These are phyloP conservation scores for Arctocebus calabarensis DNA, from an alignment of 2,797 vertebrate genomes.

Conservation along the genomic window DNA sequence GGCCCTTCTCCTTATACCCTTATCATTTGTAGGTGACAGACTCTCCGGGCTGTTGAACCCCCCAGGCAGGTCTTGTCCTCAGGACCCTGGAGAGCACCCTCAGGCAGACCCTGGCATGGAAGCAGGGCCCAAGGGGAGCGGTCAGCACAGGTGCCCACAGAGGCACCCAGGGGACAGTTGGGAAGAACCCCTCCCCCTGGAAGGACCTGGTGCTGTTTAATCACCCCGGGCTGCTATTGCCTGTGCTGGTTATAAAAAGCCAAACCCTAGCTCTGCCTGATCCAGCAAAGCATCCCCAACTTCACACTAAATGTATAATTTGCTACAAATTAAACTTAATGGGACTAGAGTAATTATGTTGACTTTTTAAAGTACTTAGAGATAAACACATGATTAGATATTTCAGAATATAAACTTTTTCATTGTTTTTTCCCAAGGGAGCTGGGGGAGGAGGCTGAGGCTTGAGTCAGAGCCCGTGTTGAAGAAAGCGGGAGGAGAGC, in stretches of 20 bases:
- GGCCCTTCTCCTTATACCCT: too few relatives aligned
- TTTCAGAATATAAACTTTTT: constrained; percentile 79
- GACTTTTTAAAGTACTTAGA: constrained; percentile 86
- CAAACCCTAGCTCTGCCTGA: constrained; percentile 68
- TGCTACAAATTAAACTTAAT: constrained; percentile 88
- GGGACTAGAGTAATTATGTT: constrained; percentile 87
- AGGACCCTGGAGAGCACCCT: neutral
- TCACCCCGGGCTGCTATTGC: too few relatives aligned
- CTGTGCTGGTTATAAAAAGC: constrained; percentile 67
- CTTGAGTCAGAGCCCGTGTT: neutral
- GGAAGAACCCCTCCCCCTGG: neutral
- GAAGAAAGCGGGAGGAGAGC: neutral
- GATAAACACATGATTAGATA: constrained; percentile 88
- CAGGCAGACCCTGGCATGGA: neutral
- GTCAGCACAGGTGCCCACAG: neutral
- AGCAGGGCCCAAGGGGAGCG: neutral
- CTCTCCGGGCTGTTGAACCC: neutral
- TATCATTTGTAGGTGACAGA: too few relatives aligned
- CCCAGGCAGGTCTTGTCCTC: accelerated
- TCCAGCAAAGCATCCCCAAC: constrained; percentile 71
- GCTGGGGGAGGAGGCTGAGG: neutral
- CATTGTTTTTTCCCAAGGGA: constrained; percentile 76
- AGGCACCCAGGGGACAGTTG: neutral
- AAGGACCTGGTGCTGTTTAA: neutral
- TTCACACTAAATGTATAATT: constrained; percentile 85